Percentiles rank a stretch among this genome's conserved stretches.
These are phyloP conservation scores for Lasioglossum lativentre DNA, from an alignment of 2,888 invertebrate genomes.

Conservation along the genomic window DNA sequence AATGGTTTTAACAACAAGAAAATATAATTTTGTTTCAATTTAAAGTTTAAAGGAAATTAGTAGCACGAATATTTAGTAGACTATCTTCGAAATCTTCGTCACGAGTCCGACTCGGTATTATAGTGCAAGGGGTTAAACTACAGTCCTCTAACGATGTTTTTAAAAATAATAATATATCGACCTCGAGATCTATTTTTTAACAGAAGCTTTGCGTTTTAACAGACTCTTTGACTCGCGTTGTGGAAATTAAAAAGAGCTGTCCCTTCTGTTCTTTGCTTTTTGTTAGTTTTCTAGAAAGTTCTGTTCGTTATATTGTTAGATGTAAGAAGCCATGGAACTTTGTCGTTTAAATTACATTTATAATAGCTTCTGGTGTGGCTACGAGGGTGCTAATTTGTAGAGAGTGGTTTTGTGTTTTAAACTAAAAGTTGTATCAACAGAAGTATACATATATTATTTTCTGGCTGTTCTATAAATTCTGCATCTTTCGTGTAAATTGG, in stretches of 20 bases:
- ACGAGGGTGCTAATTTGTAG: background rate
- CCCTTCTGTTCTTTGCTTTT: background rate
- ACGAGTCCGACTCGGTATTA: no score
- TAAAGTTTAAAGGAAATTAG: no score
- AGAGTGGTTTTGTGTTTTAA: background rate
- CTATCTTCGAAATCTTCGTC: no score
- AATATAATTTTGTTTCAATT: no score
- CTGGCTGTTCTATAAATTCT: background rate
- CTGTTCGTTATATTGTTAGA: no score
- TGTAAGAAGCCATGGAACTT: background rate
- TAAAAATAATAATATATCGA: no score
- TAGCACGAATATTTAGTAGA: no score
- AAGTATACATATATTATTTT: background rate
- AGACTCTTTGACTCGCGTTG: no score
- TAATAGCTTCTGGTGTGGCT: background rate
- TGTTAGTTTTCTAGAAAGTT: no score
- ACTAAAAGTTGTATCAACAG: background rate
- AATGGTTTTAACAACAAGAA: no score
- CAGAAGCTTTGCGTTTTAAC: background rate
- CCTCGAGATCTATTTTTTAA: no score
- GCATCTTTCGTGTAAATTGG: background rate
- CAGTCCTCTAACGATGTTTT: background rate
- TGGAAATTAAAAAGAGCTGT: background rate
- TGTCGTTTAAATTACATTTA: background rate
- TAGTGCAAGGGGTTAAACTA: no score